These are phyloP conservation scores for Megalurothrips usitatus DNA, from an alignment of 2,888 invertebrate genomes.

Conservation along the genomic window DNA sequence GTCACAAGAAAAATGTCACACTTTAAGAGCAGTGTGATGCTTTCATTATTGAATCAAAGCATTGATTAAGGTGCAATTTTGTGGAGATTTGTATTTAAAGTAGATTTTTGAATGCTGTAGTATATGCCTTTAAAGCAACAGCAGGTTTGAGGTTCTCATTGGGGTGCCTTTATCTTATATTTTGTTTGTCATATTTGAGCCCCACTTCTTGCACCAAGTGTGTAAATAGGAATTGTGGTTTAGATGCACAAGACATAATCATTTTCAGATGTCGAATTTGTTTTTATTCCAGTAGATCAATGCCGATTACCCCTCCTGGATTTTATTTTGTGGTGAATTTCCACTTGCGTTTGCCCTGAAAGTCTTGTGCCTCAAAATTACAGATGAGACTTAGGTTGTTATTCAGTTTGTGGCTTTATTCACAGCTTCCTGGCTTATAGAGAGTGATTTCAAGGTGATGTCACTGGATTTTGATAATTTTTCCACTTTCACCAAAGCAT, in stretches of 20 bases:
- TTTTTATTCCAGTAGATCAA: not conserved
- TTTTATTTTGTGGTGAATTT: not conserved
- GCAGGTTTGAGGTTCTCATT: not conserved
- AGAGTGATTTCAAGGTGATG: not conserved
- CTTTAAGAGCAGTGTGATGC: too few species aligned
- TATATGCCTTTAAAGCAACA: not conserved
- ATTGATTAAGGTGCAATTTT: not conserved
- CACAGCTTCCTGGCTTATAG: slow-evolving; percentile 22
- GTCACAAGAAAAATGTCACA: too few species aligned
- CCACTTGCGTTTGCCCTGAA: not conserved
- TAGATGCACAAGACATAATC: not conserved
- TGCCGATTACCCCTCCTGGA: slow-evolving; percentile 33
- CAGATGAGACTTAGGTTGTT: not conserved
- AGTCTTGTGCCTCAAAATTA: slow-evolving; percentile 9
- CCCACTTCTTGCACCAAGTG: not conserved
- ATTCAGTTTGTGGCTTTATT: slow-evolving; percentile 11
- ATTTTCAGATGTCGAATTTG: not conserved
- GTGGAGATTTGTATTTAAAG: not conserved
- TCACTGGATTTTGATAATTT: slow-evolving; percentile 20
- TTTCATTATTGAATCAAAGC: not conserved
- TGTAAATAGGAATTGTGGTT: not conserved
- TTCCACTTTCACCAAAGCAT: slow-evolving; percentile 14
- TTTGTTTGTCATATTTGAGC: not conserved
- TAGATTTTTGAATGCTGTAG: slow-evolving; percentile 4
- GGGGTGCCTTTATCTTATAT: not conserved